Base-by-base conservation (phyloP, 35 echinoderm and acorn worm genomes). In the Anneissia japonica region DNA sequence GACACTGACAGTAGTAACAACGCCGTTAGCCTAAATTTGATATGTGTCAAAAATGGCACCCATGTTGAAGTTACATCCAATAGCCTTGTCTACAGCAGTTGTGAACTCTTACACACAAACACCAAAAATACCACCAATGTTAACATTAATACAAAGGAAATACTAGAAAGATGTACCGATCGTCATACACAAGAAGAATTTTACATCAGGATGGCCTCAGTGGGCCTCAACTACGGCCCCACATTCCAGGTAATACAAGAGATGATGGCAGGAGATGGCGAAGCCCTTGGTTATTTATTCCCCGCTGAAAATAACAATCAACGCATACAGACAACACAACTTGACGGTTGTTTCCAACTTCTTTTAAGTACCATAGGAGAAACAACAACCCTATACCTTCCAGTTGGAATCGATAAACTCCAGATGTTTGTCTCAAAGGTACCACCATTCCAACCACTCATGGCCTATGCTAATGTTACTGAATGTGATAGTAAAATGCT, bases 281-380 rank as follows among this genome's bases (percentile, higher is more conserved):
- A 97, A 83, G 36, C 83, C 30, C n/a, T 97, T 16, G 88, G 43
- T 14, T 87, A 84, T 51, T 77, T 93, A 37, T 32, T 31, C 17
- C 33, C 84, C 17, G 76, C 84, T 74, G 83, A 84, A 82, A 82
- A 82, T 46, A 89, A 85, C 82, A 97, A 93, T 64, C 87, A 93
- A 56, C 83, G 85, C 31, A 88, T 90, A 38, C 80, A 85, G 3
- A 93, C 90, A 14, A 91, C 95, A 35, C 80, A 88, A 32, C 38
- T 93, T 17, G 86, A 89, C 75, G 88, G 87, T 4, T 88, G 91
- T 39, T 93, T 97, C 46, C 95, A 97, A 38, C 80, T 88, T 17
- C 45, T 93, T 5, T 35, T 76, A 17, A 77, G 75, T 38, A 74
- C 80, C 23, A 29, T 85, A 19, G 81, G 88, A 21, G 46, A 77